phyloP scores from a whole-genome alignment of 2,113 vertebrate genomes.

The Riparia riparia region DNA sequence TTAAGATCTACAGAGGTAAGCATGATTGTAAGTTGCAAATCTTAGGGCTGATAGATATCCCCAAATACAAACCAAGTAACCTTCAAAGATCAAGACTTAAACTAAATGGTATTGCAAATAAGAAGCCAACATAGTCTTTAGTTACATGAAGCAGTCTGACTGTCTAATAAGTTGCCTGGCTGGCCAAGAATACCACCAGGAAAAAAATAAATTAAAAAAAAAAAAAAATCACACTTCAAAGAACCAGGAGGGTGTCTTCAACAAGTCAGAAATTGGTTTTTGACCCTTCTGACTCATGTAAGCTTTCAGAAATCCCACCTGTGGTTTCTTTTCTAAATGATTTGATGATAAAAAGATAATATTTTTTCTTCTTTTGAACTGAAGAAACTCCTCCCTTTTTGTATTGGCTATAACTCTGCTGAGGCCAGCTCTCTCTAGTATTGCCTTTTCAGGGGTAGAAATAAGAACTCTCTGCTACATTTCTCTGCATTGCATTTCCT shows the following conservation, averaged over 20 bases:
- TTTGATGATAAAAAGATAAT: conserved; percentile 58
- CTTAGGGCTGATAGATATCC: not conserved
- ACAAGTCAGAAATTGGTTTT: conserved; percentile 69
- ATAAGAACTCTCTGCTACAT: not conserved
- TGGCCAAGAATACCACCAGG: not conserved
- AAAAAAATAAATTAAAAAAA: not conserved
- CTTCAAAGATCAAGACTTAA: not conserved
- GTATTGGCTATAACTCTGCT: not conserved
- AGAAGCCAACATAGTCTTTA: not conserved
- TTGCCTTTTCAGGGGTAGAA: not conserved
- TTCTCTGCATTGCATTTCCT: not conserved
- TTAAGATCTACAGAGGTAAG: not conserved
- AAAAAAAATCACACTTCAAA: conserved; percentile 36
- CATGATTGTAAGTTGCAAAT: not conserved
- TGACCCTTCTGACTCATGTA: conserved; percentile 62
- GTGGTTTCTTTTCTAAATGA: conserved; percentile 65
- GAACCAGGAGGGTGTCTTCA: conserved; percentile 64
- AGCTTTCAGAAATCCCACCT: conserved; percentile 63
- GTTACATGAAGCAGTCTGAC: not conserved
- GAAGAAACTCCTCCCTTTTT: conserved; percentile 41
- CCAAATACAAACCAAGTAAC: not conserved
- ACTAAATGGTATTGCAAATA: not conserved
- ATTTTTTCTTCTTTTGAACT: conserved; percentile 55
- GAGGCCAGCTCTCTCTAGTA: not conserved
- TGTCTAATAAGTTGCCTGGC: conserved; percentile 36